Conservation (phyloP, 1,140 invertebrate species). For the Hyphantria cunea region DNA sequence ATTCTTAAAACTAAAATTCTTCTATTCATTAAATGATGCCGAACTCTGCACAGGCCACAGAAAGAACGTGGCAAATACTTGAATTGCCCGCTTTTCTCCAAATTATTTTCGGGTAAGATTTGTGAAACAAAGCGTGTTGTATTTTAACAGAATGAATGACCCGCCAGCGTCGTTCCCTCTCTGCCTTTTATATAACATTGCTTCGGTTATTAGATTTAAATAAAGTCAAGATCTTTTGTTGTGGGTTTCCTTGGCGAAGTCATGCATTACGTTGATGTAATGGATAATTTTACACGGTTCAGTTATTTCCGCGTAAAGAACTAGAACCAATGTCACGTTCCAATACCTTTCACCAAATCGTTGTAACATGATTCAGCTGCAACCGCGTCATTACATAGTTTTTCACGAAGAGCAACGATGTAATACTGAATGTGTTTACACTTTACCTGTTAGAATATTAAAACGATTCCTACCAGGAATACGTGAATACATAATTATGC, state of each 20-base stretch:
- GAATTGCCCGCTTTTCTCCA: conserved; percentile 32
- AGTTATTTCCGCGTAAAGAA: too few relatives aligned
- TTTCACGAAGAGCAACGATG: too few relatives aligned
- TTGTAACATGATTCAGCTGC: too few relatives aligned
- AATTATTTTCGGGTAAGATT: conserved; percentile 47
- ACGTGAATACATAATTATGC: too few relatives aligned
- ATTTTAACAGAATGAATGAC: conserved; percentile 53
- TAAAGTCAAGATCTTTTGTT: conserved; percentile 40
- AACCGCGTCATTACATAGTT: too few relatives aligned
- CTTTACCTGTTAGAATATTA: too few relatives aligned
- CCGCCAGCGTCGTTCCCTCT: conserved; percentile 24
- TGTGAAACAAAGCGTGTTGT: conserved; percentile 59
- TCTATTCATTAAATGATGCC: conserved; percentile 41
- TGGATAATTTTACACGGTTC: conserved; percentile 11
- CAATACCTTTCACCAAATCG: too few relatives aligned
- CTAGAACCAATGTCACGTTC: too few relatives aligned
- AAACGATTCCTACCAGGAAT: too few relatives aligned
- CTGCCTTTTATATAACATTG: conserved; percentile 44
- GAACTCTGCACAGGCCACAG: conserved; percentile 22
- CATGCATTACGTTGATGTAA: conserved; percentile 30
- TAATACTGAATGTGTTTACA: too few relatives aligned
- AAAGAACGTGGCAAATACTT: conserved; percentile 33
- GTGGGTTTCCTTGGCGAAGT: conserved; percentile 18
- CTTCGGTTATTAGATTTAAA: conserved; percentile 45
- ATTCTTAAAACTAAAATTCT: conserved; percentile 19